Evolutionary conservation across 1,140 invertebrate genomes (phyloP), one percentile per base, ranked within the genome.

Genomic region (Lineus longissimus): DNA sequence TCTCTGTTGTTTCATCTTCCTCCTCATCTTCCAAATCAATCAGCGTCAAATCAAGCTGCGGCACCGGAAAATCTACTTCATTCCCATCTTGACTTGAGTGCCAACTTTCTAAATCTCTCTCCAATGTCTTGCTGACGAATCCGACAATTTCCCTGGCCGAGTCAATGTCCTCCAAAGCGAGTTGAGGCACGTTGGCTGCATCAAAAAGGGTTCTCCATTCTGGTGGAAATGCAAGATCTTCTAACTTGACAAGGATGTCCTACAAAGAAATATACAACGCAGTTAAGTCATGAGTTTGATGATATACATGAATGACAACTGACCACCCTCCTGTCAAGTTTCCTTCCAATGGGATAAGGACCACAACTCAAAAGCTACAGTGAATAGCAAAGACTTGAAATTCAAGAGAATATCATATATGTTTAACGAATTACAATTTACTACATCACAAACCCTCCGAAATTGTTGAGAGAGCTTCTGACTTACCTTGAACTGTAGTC

Each of bases 401-500:
- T 22, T 4, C n/a, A 4, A 22, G n/a, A 27, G 47, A 4, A 51
- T 9, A 51, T n/a, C n/a, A n/a, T n/a, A n/a, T n/a, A n/a, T n/a
- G n/a, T n/a, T n/a, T n/a, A n/a, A n/a, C n/a, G n/a, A n/a, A n/a
- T n/a, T n/a, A n/a, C n/a, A n/a, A n/a, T n/a, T n/a, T n/a, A n/a
- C n/a, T n/a, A n/a, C n/a, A n/a, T n/a, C n/a, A n/a, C n/a, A 22
- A 9, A 9, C 25, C n/a, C n/a, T 51, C 25, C n/a, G n/a, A 43
- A 13, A 11, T 43, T 43, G 11, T 43, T 43, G 11, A 43, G 25
- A 6, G 4, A 51, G n/a, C n/a, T 51, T 51, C n/a, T 51, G 2
- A 17, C 30, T 36, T 61, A 77, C 77, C 69, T 76, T 76, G 63
- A 79, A 79, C 27, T 66, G 64, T 15, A 75, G 76, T 63, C 77